Base-by-base conservation (phyloP, 2,797 vertebrate species). In the Orientallactaga sibirica region DNA sequence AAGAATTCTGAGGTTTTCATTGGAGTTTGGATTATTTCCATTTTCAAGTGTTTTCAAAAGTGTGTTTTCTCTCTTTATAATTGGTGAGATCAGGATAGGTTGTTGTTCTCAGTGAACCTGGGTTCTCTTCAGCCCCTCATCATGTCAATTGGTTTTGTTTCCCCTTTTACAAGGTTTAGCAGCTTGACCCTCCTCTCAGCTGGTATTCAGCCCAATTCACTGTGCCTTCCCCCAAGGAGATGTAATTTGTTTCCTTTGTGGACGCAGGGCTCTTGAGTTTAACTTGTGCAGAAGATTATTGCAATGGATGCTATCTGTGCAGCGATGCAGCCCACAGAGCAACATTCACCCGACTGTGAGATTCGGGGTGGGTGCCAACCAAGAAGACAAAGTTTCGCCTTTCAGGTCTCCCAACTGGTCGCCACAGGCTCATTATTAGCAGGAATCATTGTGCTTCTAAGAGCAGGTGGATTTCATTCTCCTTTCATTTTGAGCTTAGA, bases 161-260 rank as follows among this genome's bases (percentile, higher is more conserved):
- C 64, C 55, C 29, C 12, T 74, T 86, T 76, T 88, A 80, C 22
- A 74, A 77, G 83, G 64, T 90, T 89, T 90, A 93, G 71, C 66
- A 19, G 61, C 58, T 80, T 4, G 0, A n/a, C 61, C 71, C 74
- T 88, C 74, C 64, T 83, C 64, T 78, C 71, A 80, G 66, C 78
- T 78, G 52, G 7, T 14, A 89, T 71, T 92, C 74, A 75, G 76
- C 67, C 58, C 1, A 27, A 43, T 74, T 93, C 86, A 80, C 67
- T 15, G 48, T 80, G 62, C 61, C 70, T 87, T 71, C 58, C 74
- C 22, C 85, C 6, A 25, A 81, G 94, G 88, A 87, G 73, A 71
- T 66, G 89, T 68, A 78, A 89, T 93, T 96, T 93, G 92, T 92
- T 94, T 91, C 81, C 66, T 94, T 89, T 94, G 91, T 91, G 61